These are phyloP conservation scores for Anoplolepis gracilipes DNA, from an alignment of 1,140 invertebrate species.

Conservation along the genomic window DNA sequence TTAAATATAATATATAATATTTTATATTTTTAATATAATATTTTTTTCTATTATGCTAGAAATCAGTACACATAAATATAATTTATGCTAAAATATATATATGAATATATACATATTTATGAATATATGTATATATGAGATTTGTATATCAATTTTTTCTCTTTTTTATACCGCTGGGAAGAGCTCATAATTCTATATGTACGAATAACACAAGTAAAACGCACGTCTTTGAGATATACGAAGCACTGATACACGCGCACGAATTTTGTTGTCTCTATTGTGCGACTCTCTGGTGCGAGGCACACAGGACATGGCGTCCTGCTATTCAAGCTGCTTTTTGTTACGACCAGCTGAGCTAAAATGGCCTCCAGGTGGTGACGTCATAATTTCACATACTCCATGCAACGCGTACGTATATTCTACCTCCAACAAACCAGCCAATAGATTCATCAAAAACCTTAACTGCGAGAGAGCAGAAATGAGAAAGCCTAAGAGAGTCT, in stretches of 20 bases:
- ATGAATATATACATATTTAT: no score
- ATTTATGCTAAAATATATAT: no score
- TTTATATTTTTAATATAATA: no score
- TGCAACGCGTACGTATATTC: constrained; percentile 53
- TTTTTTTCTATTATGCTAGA: no score
- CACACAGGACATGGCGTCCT: constrained; percentile 82
- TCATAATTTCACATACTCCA: constrained; percentile 76
- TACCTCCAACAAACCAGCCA: background rate
- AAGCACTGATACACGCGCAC: constrained; percentile 15
- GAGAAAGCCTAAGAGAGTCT: background rate
- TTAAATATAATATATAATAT: no score
- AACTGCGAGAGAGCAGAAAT: background rate
- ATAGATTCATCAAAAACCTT: constrained; percentile 27
- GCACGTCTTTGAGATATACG: constrained; percentile 46
- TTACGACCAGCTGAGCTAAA: constrained; percentile 84
- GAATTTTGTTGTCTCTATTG: constrained; percentile 80
- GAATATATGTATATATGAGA: no score
- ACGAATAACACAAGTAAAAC: background rate
- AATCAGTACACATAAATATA: no score
- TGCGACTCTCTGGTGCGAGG: constrained; percentile 60
- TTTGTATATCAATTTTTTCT: no score
- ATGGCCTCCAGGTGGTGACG: constrained; percentile 82
- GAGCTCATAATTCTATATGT: background rate
- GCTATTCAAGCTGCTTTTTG: constrained; percentile 80
- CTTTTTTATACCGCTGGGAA: background rate